Conservation (phyloP, 2,888 invertebrate species). For the Lepidochrysops patricia region DNA sequence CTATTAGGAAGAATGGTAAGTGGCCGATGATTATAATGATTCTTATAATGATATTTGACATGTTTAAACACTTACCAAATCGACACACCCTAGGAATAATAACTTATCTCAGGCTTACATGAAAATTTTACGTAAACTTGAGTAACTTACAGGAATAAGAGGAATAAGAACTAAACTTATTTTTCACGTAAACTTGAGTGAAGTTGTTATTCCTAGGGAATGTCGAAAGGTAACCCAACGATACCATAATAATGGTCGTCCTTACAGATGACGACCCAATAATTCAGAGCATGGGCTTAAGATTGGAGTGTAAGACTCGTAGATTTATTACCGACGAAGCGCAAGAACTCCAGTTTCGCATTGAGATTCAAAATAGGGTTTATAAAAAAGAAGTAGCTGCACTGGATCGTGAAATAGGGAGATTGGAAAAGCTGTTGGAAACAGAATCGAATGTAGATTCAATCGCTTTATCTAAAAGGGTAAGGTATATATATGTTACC, state of each 20-base stretch:
- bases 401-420: slow-evolving; percentile 84
- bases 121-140: too few species aligned
- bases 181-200: too few species aligned
- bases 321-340: slow-evolving; percentile 88
- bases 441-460: slow-evolving; percentile 75
- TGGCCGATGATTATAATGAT: too few species aligned
- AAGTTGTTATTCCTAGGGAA: too few species aligned
- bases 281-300: slow-evolving; percentile 90
- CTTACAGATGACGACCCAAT: slow-evolving; percentile 84
- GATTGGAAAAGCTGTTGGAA: slow-evolving; percentile 80
- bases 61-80: too few species aligned
- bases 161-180: too few species aligned
- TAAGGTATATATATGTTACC: slow-evolving; percentile 24
- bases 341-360: slow-evolving; percentile 86
- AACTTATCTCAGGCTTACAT: too few species aligned
- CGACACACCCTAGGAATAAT: too few species aligned
- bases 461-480: slow-evolving; percentile 51
- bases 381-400: slow-evolving; percentile 88
- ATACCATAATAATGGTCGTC: slow-evolving; percentile 25
- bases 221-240: too few species aligned
- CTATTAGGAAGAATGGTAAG: slow-evolving; percentile 79
- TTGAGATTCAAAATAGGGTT: slow-evolving; percentile 93
- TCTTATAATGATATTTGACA: too few species aligned
- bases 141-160: too few species aligned
- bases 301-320: slow-evolving; percentile 91